Base-by-base conservation (phyloP, 2,888 invertebrate species). In the Dioctria linearis region DNA sequence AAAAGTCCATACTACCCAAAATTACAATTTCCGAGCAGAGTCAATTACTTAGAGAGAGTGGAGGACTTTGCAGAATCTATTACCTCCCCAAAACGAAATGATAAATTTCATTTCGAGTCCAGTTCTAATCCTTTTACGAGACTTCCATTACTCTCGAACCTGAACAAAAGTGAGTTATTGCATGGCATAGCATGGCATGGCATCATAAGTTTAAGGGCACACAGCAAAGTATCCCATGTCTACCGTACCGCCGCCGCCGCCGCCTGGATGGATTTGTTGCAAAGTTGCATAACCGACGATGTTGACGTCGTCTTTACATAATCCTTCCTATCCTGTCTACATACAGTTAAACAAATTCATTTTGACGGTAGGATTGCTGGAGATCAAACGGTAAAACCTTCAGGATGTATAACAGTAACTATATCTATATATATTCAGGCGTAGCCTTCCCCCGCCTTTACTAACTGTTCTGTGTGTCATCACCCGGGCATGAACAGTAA, bases 61-160 rank as follows among this genome's bases (percentile, higher is more conserved):
- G 25, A 25, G 25, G 25, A 25, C 25, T 54, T 3, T 54, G 54
- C 54, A 54, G 4, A 54, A 54, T 54, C 49, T 51, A 37, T 69
- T 69, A 49, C 51, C 69, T 69, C 11, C 69, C 49, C 25, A 25
- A n/a, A n/a, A 43, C 49, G 39, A 69, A 51, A 49, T 69, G 69
- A 69, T 69, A 46, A 6, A 69, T 69, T 69, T 51, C 51, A 69
- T 69, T 69, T 5, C 5, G 5, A 25, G 4, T 4, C 39, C 69
- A 51, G 39, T 49, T 69, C 51, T 69, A 69, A 69, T 69, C 69
- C 51, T 51, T 49, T 43, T 69, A 43, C 69, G 69, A 51, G 11
- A 39, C 11, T 5, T 69, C 69, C 51, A 69, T 69, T 69, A 25
- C 69, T 51, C n/a, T 25, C 25, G 39, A 39, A 51, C 37, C 40